Percentiles rank a stretch among this genome's conserved stretches.
Evolutionary conservation across 2,797 vertebrate species (phyloP).

Genomic region (Tragelaphus oryx): DNA sequence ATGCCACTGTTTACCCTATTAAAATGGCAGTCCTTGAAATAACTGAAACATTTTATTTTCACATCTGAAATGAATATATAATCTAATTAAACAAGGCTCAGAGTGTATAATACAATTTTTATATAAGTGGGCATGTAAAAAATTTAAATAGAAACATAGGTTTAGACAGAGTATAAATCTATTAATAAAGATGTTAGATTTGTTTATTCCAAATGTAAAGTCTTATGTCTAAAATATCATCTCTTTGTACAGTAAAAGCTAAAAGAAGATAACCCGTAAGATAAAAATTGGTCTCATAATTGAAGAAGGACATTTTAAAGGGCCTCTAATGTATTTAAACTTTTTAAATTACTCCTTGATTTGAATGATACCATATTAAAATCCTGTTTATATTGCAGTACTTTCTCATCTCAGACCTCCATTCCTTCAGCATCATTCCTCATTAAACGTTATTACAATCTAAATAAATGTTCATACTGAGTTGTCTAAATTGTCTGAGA

Average conservation of each 20-base stretch:
- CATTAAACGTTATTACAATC: neutral
- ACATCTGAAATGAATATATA: conserved; percentile 33
- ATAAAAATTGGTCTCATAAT: neutral
- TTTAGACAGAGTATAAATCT: neutral
- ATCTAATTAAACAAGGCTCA: neutral
- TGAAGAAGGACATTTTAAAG: conserved; percentile 5
- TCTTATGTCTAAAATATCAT: conserved; percentile 12
- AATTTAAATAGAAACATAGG: conserved; percentile 41
- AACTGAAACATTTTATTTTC: conserved; percentile 46
- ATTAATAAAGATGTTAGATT: neutral
- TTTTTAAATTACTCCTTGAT: conserved; percentile 8
- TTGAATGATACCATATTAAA: conserved; percentile 38
- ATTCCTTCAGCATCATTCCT: neutral
- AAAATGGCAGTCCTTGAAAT: conserved; percentile 35
- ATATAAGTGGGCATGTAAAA: neutral
- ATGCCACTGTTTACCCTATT: conserved; percentile 17
- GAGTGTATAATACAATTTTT: conserved; percentile 28
- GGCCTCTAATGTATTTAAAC: neutral
- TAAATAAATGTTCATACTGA: neutral
- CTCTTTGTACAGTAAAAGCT: neutral
- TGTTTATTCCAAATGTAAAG: neutral
- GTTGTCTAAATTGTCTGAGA: neutral
- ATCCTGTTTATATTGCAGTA: neutral
- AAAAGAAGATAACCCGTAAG: neutral
- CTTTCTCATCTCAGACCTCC: neutral